Evolutionary conservation across 1,140 invertebrate species (phyloP), one percentile per base, ranked within the genome.

Genomic region (Planococcus citri): DNA sequence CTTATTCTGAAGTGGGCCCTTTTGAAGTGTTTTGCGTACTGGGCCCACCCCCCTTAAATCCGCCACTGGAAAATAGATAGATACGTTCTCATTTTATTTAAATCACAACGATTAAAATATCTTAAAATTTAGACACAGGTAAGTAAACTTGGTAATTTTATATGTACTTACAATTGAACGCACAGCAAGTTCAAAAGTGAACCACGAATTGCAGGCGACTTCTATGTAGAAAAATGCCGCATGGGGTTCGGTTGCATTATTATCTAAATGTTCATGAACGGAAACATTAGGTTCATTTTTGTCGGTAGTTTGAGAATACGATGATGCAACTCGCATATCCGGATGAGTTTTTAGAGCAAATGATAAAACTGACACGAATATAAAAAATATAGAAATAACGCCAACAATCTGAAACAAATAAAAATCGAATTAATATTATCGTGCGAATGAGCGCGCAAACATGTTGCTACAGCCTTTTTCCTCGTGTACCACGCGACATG

Each of bases 291-390:
- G 87, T 90, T 92, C 96, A 24, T 84, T 89, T 69, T 83, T 84
- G 72, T 94, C 88, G 27, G 90, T 90, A 84, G 80, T 95, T 95
- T 71, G 98, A 89, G n/a, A n/a, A n/a, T n/a, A n/a, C 72, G 92
- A 86, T 9, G 60, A 64, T 33, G 95, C 94, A 72, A 99, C 95
- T 76, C 96, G 85, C 91, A 99, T 95, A 78, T 97, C 93, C 69
- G 96, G 95, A 81, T 98, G 95, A 1, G 96, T 98, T 84, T 99
- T 98, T 75, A 99, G 83, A 81, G 95, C 98, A 83, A 98, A 98
- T 69, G 95, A 97, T 77, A 99, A 81, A 76, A 99, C 98, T 68
- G 95, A 98, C 70, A 98, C 88, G 81, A 95, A 95, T 78, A 99
- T 99, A 84, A 98, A 98, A 82, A 95, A 93, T 72, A 99, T 92